phyloP scores from a whole-genome alignment of 2,888 invertebrate species.

The Sinhomidia bicolor region DNA sequence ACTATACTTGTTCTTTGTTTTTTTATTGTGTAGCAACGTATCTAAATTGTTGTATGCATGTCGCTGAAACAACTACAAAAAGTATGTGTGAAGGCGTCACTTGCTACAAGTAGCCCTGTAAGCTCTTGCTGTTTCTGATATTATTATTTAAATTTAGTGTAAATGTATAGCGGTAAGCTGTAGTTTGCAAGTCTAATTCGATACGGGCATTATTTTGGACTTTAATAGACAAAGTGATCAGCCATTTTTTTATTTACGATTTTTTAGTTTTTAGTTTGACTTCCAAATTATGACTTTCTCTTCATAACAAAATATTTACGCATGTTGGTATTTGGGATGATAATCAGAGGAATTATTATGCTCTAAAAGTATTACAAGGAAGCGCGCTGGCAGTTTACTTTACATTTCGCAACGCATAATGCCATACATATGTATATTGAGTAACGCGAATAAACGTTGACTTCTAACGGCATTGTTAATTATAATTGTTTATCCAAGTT shows the following conservation, averaged over 20 bases:
- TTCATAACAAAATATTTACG: too few species aligned
- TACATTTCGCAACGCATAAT: conserved; percentile 2
- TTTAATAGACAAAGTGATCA: background rate
- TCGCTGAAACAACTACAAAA: conserved; percentile 4
- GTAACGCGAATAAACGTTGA: too few species aligned
- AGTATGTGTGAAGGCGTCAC: conserved; percentile 17
- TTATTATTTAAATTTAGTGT: background rate
- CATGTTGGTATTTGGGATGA: too few species aligned
- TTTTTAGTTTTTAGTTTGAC: background rate
- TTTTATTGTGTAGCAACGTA: conserved; percentile 1
- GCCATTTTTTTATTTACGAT: background rate
- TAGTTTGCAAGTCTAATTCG: conserved; percentile 25
- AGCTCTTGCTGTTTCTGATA: conserved; percentile 70
- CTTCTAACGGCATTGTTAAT: too few species aligned
- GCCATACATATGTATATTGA: background rate
- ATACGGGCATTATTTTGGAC: background rate
- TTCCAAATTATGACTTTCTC: background rate
- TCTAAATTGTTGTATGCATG: background rate
- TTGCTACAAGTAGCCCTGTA: conserved; percentile 44
- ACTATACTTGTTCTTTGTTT: background rate
- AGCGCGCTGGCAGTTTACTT: background rate
- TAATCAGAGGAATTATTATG: too few species aligned
- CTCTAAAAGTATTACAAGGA: background rate
- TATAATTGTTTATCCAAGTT: conserved; percentile 30
- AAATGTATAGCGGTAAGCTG: conserved; percentile 55